phyloP scores from a whole-genome alignment of 2,888 invertebrate genomes.

The Leptinotarsa juncta region DNA sequence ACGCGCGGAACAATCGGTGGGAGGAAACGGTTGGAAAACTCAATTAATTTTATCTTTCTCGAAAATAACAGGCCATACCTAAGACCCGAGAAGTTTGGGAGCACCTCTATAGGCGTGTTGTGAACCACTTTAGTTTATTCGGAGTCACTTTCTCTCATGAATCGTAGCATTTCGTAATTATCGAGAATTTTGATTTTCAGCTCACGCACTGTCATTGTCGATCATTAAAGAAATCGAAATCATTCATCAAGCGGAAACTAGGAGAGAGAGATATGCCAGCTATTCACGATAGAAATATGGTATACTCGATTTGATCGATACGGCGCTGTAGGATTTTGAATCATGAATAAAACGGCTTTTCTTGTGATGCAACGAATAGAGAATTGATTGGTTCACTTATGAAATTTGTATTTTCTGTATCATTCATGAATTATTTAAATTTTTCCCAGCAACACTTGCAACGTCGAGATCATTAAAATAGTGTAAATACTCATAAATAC shows the following conservation, averaged over 20 bases:
- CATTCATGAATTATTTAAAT: background rate
- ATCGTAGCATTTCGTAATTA: slow-evolving; percentile 39
- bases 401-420: slow-evolving; percentile 14
- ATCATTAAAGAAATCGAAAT: slow-evolving; percentile 31
- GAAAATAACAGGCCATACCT: slow-evolving; percentile 63
- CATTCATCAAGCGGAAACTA: slow-evolving; percentile 14
- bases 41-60: slow-evolving; percentile 64
- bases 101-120: slow-evolving; percentile 54
- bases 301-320: background rate
- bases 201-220: slow-evolving; percentile 25
- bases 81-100: slow-evolving; percentile 48
- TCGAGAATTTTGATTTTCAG: slow-evolving; percentile 35
- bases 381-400: background rate
- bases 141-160: slow-evolving; percentile 46
- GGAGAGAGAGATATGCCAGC: background rate
- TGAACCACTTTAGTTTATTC: slow-evolving; percentile 46
- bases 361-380: background rate
- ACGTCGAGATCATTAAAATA: background rate
- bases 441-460: background rate
- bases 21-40: slow-evolving; percentile 48
- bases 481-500: background rate
- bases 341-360: slow-evolving; percentile 6
- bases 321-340: background rate
- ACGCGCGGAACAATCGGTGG: slow-evolving; percentile 14
- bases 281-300: slow-evolving; percentile 11